Evolutionary conservation across 1,140 invertebrate genomes (phyloP).

Genomic region (Cheumatopsyche charites): DNA sequence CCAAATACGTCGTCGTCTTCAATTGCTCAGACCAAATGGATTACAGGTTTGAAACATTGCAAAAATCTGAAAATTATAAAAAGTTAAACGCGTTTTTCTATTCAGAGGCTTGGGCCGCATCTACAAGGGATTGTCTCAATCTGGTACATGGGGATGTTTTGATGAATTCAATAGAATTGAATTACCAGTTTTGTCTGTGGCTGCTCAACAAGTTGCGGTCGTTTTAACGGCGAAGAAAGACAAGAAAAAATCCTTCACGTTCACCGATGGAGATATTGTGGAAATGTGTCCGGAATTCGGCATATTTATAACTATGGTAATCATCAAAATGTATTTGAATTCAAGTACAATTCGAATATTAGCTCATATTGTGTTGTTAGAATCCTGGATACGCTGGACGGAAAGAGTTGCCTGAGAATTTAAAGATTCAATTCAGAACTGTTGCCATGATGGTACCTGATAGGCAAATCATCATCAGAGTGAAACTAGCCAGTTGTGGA

Average conservation of each 20-base stretch:
- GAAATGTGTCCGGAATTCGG: slow-evolving; percentile 95
- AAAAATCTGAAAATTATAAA: not conserved
- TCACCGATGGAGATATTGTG: slow-evolving; percentile 93
- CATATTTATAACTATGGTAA: slow-evolving; percentile 97
- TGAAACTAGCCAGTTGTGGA: slow-evolving; percentile 94
- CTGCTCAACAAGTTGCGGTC: slow-evolving; percentile 95
- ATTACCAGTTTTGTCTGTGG: slow-evolving; percentile 92
- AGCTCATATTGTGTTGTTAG: slow-evolving; percentile 59
- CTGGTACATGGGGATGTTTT: slow-evolving; percentile 96
- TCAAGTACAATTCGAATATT: not conserved
- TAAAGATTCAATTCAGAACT: slow-evolving; percentile 97
- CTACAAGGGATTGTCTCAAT: slow-evolving; percentile 90
- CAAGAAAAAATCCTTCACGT: slow-evolving; percentile 87
- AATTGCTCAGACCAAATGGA: slow-evolving; percentile 99
- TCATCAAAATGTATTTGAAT: not conserved
- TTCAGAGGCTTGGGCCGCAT: slow-evolving; percentile 86
- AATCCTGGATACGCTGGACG: slow-evolving; percentile 97
- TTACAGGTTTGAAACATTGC: slow-evolving; percentile 69
- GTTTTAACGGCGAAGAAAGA: slow-evolving; percentile 91
- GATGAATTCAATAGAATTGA: slow-evolving; percentile 98
- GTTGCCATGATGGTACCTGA: slow-evolving; percentile 99
- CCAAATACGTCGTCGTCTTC: slow-evolving; percentile 97
- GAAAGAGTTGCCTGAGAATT: slow-evolving; percentile 94
- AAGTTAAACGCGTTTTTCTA: slow-evolving; percentile 16
- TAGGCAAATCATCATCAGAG: slow-evolving; percentile 95